phyloP scores from a whole-genome alignment of 2,113 vertebrate genomes.

The Riparia riparia region DNA sequence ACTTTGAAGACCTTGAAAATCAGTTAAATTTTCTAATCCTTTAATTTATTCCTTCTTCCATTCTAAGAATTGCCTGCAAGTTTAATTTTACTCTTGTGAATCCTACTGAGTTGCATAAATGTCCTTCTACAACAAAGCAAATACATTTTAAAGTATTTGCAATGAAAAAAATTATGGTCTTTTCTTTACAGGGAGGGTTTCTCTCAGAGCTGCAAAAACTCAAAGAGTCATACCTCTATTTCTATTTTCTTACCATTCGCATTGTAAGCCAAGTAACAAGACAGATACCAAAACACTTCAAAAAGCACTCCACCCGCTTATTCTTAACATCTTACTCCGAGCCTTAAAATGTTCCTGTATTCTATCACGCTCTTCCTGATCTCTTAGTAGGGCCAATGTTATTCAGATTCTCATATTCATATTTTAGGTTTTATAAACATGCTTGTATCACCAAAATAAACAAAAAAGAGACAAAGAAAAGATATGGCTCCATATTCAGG shows the following conservation, averaged over 20 bases:
- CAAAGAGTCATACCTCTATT: background rate
- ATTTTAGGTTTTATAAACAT: background rate
- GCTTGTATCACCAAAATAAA: background rate
- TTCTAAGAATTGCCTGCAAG: background rate
- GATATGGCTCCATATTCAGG: accelerated
- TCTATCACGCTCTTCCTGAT: background rate
- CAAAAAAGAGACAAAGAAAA: background rate
- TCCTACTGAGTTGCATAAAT: background rate
- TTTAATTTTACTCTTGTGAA: background rate
- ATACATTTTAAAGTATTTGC: background rate
- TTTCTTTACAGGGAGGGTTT: background rate
- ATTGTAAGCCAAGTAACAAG: background rate
- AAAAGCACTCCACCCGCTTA: background rate
- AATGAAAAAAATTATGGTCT: background rate
- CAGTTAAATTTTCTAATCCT: background rate
- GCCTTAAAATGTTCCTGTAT: background rate
- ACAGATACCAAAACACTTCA: background rate
- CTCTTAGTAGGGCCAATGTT: background rate
- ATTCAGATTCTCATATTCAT: background rate
- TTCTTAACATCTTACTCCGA: no score
- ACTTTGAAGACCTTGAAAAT: background rate
- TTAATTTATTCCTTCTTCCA: background rate
- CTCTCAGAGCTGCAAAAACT: background rate
- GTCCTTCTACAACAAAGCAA: background rate
- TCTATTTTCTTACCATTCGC: background rate